Evolutionary conservation across 2,113 vertebrate genomes (phyloP).

Genomic region (Thymallus thymallus): DNA sequence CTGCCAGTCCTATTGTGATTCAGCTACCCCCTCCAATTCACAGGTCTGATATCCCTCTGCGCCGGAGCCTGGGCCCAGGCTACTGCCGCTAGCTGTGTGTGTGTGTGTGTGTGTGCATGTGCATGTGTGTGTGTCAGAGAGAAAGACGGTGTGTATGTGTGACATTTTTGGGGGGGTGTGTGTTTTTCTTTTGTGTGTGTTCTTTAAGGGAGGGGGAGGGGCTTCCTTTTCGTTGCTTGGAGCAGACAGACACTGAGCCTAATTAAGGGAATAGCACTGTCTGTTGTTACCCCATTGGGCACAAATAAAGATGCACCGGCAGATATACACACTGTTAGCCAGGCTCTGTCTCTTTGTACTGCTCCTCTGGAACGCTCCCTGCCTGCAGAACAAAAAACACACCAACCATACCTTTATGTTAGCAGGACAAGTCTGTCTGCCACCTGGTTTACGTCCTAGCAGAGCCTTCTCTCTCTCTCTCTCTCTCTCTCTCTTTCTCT

Average conservation of each 20-base stretch:
- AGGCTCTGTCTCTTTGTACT: not conserved
- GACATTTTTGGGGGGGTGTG: too few species aligned
- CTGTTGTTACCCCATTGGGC: not conserved
- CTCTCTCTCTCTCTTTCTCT: too few species aligned
- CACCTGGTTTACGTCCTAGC: slow-evolving; percentile 42
- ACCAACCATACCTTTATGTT: slow-evolving; percentile 10
- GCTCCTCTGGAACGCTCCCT: not conserved
- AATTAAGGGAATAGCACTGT: not conserved
- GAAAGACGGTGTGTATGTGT: too few species aligned
- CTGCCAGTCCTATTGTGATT: slow-evolving; percentile 65
- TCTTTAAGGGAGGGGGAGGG: not conserved
- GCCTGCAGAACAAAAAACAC: slow-evolving; percentile 15
- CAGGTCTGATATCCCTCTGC: slow-evolving; percentile 58
- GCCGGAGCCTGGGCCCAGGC: slow-evolving; percentile 62
- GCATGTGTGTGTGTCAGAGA: not conserved
- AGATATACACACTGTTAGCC: not conserved
- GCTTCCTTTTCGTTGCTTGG: not conserved
- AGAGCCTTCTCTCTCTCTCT: slow-evolving; percentile 11
- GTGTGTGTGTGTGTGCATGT: slow-evolving; percentile 17
- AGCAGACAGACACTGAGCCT: not conserved
- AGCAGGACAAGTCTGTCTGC: not conserved
- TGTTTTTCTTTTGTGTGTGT: not conserved
- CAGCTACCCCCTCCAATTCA: slow-evolving; percentile 52
- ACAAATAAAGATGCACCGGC: not conserved
- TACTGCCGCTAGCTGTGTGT: slow-evolving; percentile 26